Conservation (phyloP, 2,113 vertebrate genomes). For the Pterocles gutturalis region DNA sequence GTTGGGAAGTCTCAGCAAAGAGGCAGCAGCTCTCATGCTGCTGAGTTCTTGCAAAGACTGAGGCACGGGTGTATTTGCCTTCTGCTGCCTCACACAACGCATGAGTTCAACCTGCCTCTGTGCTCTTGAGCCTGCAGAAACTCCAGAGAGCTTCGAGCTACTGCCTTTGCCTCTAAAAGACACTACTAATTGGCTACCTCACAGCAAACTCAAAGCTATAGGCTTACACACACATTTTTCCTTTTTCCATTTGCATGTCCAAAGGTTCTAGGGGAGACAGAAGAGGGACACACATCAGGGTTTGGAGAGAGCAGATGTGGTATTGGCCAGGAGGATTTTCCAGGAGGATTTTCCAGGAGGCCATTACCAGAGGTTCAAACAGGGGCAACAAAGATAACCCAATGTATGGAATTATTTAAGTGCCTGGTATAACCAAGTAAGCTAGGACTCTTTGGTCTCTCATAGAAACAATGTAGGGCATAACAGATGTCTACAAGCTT, state of each 20-base stretch:
- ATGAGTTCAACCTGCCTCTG: not conserved
- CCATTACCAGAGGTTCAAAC: not conserved
- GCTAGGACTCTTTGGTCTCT: not conserved
- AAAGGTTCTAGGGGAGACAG: not conserved
- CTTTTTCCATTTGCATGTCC: not conserved
- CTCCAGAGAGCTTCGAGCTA: not conserved
- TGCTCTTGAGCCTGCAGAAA: not conserved
- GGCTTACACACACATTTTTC: not conserved
- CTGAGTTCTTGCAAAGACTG: not conserved
- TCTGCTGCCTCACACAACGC: not conserved
- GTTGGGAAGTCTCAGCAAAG: not conserved
- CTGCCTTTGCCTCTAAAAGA: not conserved
- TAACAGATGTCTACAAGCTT: not conserved
- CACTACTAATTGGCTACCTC: not conserved
- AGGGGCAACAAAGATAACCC: not conserved
- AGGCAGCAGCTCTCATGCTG: not conserved
- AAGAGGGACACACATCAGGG: not conserved
- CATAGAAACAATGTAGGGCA: not conserved
- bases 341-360: not conserved
- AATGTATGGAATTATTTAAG: not conserved
- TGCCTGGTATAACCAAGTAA: not conserved
- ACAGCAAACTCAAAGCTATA: not conserved
- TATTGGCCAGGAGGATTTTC: not conserved
- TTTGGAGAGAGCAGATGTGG: not conserved
- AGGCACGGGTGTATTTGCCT: not conserved